Conservation (phyloP, 2,113 vertebrate genomes). For the Melanostigma gelatinosum region DNA sequence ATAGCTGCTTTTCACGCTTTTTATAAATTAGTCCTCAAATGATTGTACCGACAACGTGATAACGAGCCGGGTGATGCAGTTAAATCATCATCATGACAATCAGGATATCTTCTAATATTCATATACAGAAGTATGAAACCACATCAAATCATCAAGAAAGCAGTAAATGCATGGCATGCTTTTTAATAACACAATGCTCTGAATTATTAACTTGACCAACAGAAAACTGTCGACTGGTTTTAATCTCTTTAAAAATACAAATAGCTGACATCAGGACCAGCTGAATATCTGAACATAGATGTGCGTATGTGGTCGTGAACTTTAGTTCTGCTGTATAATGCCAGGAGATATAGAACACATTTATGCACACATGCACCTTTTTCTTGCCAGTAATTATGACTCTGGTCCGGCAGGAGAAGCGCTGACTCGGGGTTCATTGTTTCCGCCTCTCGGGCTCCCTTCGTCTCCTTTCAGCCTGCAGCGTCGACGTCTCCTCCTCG, state of each 20-base stretch:
- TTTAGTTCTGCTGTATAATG: neutral
- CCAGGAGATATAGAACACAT: neutral
- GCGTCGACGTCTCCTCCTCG: slow-evolving; percentile 34
- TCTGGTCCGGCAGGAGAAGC: slow-evolving; percentile 9
- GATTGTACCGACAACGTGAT: too few relatives aligned
- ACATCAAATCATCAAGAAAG: too few relatives aligned
- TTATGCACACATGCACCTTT: neutral
- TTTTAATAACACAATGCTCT: too few relatives aligned
- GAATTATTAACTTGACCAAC: too few relatives aligned
- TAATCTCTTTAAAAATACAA: too few relatives aligned
- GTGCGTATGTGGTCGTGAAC: neutral
- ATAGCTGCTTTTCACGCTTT: neutral
- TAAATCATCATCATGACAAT: too few relatives aligned
- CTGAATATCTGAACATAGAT: neutral
- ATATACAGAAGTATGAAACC: too few relatives aligned
- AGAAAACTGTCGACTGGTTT: too few relatives aligned
- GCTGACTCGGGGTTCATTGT: slow-evolving; percentile 48
- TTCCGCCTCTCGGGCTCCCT: slow-evolving; percentile 7
- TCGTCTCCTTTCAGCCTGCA: slow-evolving; percentile 25
- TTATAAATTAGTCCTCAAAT: too few relatives aligned
- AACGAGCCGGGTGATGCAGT: too few relatives aligned
- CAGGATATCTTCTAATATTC: too few relatives aligned
- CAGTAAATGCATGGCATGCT: too few relatives aligned
- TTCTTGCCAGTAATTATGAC: slow-evolving; percentile 1
- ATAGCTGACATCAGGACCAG: neutral